phyloP scores from a whole-genome alignment of 2,113 vertebrate species.

The Grallaria varia region DNA sequence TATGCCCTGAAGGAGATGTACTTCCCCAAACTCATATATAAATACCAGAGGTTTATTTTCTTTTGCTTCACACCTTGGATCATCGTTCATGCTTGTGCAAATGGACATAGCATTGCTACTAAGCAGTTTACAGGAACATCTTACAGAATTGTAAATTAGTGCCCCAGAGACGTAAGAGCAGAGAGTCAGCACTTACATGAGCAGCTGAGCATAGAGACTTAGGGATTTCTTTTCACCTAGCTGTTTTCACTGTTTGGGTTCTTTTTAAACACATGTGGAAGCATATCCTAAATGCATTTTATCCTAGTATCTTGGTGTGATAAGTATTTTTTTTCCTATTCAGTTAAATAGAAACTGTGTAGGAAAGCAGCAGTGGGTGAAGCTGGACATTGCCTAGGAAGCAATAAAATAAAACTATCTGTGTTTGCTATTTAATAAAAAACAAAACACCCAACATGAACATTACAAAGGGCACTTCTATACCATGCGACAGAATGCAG shows the following conservation, averaged over 20 bases:
- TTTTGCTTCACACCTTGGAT: conserved; percentile 17
- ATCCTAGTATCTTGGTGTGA: background rate
- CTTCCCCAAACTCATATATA: conserved; percentile 18
- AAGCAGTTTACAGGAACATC: conserved; percentile 43
- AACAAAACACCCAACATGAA: background rate
- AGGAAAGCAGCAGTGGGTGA: background rate
- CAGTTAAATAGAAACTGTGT: background rate
- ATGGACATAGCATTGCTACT: conserved; percentile 45
- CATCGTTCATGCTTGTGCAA: conserved; percentile 45
- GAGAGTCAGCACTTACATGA: conserved; percentile 39
- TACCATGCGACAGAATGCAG: background rate
- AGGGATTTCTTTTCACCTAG: conserved; percentile 36
- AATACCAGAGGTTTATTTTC: conserved; percentile 2
- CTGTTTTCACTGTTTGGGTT: background rate
- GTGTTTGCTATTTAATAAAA: background rate
- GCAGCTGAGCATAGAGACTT: conserved; percentile 7
- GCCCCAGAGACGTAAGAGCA: conserved; percentile 29
- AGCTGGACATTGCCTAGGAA: background rate
- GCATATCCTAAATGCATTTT: background rate
- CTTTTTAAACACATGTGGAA: background rate
- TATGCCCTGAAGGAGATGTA: background rate
- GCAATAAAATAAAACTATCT: background rate
- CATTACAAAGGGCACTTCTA: background rate
- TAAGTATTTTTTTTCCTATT: background rate
- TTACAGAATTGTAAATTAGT: conserved; percentile 53